Conservation (phyloP, 2,797 vertebrate species). For the Pempheris klunzingeri region DNA sequence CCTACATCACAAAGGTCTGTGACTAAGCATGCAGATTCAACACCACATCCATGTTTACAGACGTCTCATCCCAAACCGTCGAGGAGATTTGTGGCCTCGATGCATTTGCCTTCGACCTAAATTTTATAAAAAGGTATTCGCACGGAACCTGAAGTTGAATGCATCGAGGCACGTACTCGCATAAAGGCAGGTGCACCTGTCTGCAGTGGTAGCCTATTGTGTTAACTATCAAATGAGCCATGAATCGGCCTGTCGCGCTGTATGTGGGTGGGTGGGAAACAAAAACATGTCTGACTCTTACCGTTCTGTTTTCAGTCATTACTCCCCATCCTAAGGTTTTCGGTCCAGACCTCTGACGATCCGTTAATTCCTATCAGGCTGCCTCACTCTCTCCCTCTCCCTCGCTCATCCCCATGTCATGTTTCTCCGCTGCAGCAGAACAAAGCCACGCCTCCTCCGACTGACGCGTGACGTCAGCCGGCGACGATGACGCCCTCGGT, state of each 20-base stretch:
- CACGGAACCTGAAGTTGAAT: conserved; percentile 66
- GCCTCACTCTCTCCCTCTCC: conserved; percentile 72
- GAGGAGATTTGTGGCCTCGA: conserved; percentile 62
- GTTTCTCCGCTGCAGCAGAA: conserved; percentile 88
- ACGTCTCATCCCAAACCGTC: conserved; percentile 38
- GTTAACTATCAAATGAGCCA: conserved; percentile 64
- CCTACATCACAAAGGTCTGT: conserved; percentile 70
- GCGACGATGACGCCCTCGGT: conserved; percentile 51
- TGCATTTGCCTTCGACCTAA: conserved; percentile 53
- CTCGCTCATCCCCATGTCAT: conserved; percentile 84
- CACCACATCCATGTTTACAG: conserved; percentile 68
- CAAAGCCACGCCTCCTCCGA: conserved; percentile 82
- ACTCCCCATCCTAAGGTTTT: conserved; percentile 73
- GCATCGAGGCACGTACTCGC: conserved; percentile 75
- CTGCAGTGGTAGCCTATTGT: conserved; percentile 79
- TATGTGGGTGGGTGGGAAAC: conserved; percentile 4
- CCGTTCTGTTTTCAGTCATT: conserved; percentile 80
- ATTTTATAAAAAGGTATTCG: conserved; percentile 51
- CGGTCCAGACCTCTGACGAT: conserved; percentile 75
- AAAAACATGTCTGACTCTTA: conserved; percentile 70
- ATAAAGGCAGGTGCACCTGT: conserved; percentile 83
- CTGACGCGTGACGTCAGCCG: conserved; percentile 74
- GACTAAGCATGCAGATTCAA: conserved; percentile 71
- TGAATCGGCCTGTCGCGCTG: conserved; percentile 46
- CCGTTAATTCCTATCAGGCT: conserved; percentile 79